These are phyloP conservation scores for Hofmannophila pseudospretella DNA, from an alignment of 2,888 invertebrate species.

Conservation along the genomic window DNA sequence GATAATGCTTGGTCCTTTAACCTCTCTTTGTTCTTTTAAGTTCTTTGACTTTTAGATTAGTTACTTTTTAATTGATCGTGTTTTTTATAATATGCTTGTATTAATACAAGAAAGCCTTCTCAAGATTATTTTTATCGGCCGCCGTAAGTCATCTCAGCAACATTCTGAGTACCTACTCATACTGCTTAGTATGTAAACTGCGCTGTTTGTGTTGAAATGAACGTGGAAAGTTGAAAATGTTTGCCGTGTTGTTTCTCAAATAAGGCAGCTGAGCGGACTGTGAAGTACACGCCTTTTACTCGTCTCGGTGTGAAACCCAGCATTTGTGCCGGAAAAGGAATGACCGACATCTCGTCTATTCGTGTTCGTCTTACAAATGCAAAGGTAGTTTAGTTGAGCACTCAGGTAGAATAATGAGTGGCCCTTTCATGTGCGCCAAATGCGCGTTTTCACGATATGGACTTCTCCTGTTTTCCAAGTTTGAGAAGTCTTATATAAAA, in stretches of 20 bases:
- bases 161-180: too few species aligned
- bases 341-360: slow-evolving; percentile 29
- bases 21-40: slow-evolving; percentile 6
- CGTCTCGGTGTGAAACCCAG: slow-evolving; percentile 19
- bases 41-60: not conserved
- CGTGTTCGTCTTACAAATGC: slow-evolving; percentile 17
- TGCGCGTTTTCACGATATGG: too few species aligned
- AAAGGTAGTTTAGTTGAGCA: slow-evolving; percentile 8
- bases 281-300: slow-evolving; percentile 20
- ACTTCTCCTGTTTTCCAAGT: too few species aligned
- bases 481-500: too few species aligned
- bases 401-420: slow-evolving; percentile 7
- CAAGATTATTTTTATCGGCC: too few species aligned
- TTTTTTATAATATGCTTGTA: too few species aligned
- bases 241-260: slow-evolving; percentile 30
- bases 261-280: slow-evolving; percentile 26
- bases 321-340: slow-evolving; percentile 21
- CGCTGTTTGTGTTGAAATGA: slow-evolving; percentile 22
- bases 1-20: slow-evolving; percentile 8
- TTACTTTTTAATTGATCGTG: too few species aligned
- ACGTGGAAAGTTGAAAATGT: slow-evolving; percentile 31
- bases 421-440: too few species aligned
- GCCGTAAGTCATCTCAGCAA: too few species aligned
- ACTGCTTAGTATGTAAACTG: slow-evolving; percentile 22
- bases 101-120: too few species aligned